These are phyloP conservation scores for Cariama cristata DNA, from an alignment of 2,113 vertebrate genomes.

Conservation along the genomic window DNA sequence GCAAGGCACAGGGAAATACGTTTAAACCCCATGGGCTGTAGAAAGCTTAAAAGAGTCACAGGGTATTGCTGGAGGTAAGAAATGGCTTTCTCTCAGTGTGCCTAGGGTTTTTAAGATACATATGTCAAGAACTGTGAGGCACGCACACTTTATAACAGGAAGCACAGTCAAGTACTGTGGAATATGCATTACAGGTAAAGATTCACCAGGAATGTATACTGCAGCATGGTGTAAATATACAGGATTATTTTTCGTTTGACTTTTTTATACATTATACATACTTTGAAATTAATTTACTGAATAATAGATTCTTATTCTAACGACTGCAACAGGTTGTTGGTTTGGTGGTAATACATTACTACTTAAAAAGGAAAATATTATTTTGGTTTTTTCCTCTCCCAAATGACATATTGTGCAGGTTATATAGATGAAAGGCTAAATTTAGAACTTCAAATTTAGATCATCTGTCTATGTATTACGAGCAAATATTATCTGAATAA, in stretches of 20 bases:
- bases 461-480: background rate
- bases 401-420: background rate
- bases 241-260: background rate
- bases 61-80: background rate
- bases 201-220: background rate
- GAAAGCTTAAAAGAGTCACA: background rate
- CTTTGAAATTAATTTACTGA: background rate
- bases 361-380: background rate
- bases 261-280: background rate
- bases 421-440: background rate
- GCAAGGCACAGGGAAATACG: rapidly evolving
- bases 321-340: background rate
- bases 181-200: background rate
- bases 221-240: background rate
- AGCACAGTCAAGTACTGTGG: background rate
- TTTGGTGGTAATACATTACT: background rate
- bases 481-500: background rate
- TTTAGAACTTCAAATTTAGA: background rate
- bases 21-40: background rate
- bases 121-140: background rate
- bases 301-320: background rate
- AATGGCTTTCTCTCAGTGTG: background rate
- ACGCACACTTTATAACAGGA: background rate
- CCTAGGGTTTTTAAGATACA: background rate
- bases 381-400: background rate